Evolutionary conservation across 2,113 vertebrate genomes (phyloP), one percentile per base, ranked within the genome.

Genomic region (Abramis brama): DNA sequence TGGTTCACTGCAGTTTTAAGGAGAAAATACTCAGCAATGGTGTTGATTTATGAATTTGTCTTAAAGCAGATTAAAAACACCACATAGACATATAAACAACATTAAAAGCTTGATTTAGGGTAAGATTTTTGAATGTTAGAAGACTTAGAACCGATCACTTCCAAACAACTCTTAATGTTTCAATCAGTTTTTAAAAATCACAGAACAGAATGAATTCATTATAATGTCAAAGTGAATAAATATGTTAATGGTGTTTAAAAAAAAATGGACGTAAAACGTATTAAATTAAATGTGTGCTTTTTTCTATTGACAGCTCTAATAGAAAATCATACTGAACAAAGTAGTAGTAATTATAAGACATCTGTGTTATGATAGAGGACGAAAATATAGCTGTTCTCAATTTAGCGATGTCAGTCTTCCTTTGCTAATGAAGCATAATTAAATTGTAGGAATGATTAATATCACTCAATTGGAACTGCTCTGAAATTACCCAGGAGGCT

Each of bases 351-450:
- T 50, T 75, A 75, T 75, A 17, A 50, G 43, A 25, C 73, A 75
- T 47, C 43, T 47, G n/a, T 50, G 23, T 75, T 75, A 25, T 75
- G 73, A 75, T 17, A 17, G 73, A 50, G 73, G 43, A 75, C 17
- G 39, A 15, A 74, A 75, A 75, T 47, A 36, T 47, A 50, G n/a
- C 71, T 25, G 43, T 50, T 17, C 43, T 50, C 27, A 27, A 27
- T 75, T 50, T 75, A 75, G 6, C n/a, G 1, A 6, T 9, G n/a
- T 75, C 73, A 50, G 43, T 50, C 12, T 74, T 47, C 71, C 71
- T 17, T 47, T 25, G 43, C 23, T 75, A 75, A 47, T 75, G 73
- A 75, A 75, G 50, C 43, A 27, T 75, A 75, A 75, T 45, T 74
- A 25, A 74, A 74, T 47, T 74, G 71, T 47, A 43, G 6, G 12